Base-by-base conservation (phyloP, 2,113 vertebrate genomes). In the Paralichthys olivaceus region DNA sequence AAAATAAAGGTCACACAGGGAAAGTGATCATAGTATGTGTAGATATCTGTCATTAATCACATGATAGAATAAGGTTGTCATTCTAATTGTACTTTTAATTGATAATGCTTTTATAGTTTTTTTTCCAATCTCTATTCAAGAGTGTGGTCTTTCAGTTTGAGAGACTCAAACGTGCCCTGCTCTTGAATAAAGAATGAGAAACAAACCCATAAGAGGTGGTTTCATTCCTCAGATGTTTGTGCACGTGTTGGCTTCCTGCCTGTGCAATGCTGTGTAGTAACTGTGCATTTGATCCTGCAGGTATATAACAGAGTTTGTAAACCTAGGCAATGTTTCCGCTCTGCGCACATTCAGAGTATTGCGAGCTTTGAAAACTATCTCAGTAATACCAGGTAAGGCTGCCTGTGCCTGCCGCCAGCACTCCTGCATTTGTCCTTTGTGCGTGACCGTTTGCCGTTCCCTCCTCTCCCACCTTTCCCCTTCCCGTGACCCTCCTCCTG, bases 281-380 rank as follows among this genome's bases (percentile, higher is more conserved):
- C 93, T 97, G 94, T 97, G 93, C 91, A 91, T 98, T 97, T 97
- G 94, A 97, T 97, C 88, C 96, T 97, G 96, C 97, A 99, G 97
- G 96, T 99, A 97, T 97, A 94, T 99, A 96, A 98, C 97, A 96
- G 97, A 98, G 96, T 97, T 98, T 97, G 95, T 97, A 98, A 96
- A 96, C 95, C 96, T 97, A 96, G 96, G 96, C 95, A 98, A 97
- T 96, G 96, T 98, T 95, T 98, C 96, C 93, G 97, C 96, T 96
- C 96, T 98, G 95, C 96, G 97, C 94, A 97, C 97, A 93, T 97
- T 98, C 96, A 98, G 97, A 96, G 97, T 99, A 51, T 93, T 99
- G 95, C 96, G 98, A 98, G 96, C 97, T 80, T 96, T 99, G 97
- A 99, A 99, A 97, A 98, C 97, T 95, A 99, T 98, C 97, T 99